Base-by-base conservation (phyloP, 2,797 vertebrate species). In the Borostomias antarcticus region DNA sequence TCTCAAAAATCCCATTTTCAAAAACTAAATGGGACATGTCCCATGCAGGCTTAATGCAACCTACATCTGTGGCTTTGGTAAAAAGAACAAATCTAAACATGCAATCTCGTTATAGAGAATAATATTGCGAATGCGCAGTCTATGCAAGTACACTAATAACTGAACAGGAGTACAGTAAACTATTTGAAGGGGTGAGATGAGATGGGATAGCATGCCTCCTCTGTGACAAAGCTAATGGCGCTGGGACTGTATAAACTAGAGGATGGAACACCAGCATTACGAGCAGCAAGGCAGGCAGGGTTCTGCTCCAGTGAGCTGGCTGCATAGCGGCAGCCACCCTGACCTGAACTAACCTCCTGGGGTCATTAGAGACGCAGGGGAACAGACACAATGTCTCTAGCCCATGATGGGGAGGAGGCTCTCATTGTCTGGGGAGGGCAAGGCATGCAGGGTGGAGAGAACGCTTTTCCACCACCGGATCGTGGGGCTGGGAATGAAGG, bases 221-320 rank as follows among this genome's bases (percentile, higher is more conserved):
- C 17, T 9, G 13, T 30, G 28, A 25, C 23, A 6, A 35, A 15
- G 47, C 21, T 37, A 19, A 35, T 11, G 11, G 45, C 32, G n/a
- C n/a, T 21, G 13, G 47, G 30, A 5, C 11, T 9, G 13, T 43
- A n/a, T 15, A 21, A n/a, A 19, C 19, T 10, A 9, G 3, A 23
- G 13, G 23, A 23, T 13, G 58, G 9, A 59, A 33, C 11, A 11
- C 4, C 40, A 26, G 45, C 10, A 50, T 61, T 63, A 28, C 57
- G n/a, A n/a, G n/a, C n/a, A n/a, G n/a, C n/a, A n/a, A 57, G 56
- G 61, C 72, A 73, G 59, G 48, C 57, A 53, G 21, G 28, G 51
- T 60, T 57, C 64, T 60, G 56, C 66, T 66, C 61, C 58, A 63
- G 66, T 50, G 56, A 26, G 51, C 52, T 37, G n/a, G 65, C 64